Base-by-base conservation (phyloP, 2,888 invertebrate genomes). In the Eucera pruinosa region DNA sequence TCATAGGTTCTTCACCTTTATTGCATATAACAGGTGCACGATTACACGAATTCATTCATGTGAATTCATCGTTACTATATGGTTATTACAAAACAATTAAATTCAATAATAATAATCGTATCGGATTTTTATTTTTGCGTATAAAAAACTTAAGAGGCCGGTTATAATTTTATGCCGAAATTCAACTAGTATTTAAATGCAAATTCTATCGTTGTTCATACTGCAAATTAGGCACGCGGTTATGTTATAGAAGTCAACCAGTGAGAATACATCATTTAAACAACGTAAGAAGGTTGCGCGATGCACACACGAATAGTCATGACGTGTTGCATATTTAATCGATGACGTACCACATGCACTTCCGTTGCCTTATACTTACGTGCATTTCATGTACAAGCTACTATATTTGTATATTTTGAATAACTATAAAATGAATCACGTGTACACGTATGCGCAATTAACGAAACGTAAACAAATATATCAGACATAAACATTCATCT, bases 261-360 rank as follows among this genome's bases (percentile, higher is more conserved):
- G 48, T 9, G 33, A 18, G n/a, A 43, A 55, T n/a, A 57, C 15
- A 27, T 47, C 3, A 52, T 33, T 66, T 11, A 39, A n/a, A 39
- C 41, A 50, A 61, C 27, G 18, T 25, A 30, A 47, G 9, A 30
- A 54, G 20, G 9, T 58, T 45, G 23, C 45, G n/a, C 20, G 30
- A 47, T 66, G 41, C 54, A 43, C 45, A 30, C 30, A 43, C 13
- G 36, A 68, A 74, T 68, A 50, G 66, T 67, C 52, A 76, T 67
- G 57, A 50, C 45, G 57, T 67, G 18, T 25, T 62, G 39, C 58
- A 73, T 67, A 57, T 67, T 67, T 76, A 39, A 76, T 76, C 36
- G 62, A 48, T 73, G 57, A 68, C 62, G 50, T 62, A 33, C 2
- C 15, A 41, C 41, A 15, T 39, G n/a, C 39, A 18, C 27, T 60